phyloP scores from a whole-genome alignment of 2,888 invertebrate genomes.

The Prostheceraeus crozeri region DNA sequence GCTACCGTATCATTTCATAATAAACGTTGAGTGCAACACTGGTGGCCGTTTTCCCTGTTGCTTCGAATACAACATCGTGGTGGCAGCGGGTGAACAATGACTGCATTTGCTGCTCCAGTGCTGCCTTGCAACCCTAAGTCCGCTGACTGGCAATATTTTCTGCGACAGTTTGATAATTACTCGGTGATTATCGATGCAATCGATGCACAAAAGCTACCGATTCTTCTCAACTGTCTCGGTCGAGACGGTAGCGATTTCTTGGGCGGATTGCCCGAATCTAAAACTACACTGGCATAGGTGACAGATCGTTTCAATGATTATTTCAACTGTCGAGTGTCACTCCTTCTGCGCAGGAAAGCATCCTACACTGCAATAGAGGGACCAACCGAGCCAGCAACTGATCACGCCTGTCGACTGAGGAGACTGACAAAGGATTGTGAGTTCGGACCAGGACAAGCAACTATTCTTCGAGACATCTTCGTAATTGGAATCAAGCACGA shows the following conservation, averaged over 20 bases:
- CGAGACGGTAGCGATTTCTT: neutral
- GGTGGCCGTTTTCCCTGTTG: too few relatives aligned
- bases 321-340: conserved; percentile 2
- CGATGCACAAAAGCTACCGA: neutral
- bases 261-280: neutral
- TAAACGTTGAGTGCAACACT: too few relatives aligned
- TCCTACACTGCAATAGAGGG: neutral
- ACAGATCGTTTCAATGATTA: neutral
- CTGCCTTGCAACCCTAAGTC: neutral
- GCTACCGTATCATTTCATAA: too few relatives aligned
- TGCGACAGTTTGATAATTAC: neutral
- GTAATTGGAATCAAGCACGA: conserved; percentile 5
- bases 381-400: neutral
- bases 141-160: neutral
- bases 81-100: too few relatives aligned
- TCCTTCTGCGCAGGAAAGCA: neutral
- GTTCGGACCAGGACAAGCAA: neutral
- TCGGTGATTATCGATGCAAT: neutral
- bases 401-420: neutral
- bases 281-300: neutral
- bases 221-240: neutral
- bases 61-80: too few relatives aligned
- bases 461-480: conserved; percentile 3
- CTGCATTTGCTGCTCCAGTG: too few relatives aligned
- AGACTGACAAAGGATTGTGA: neutral